Base-by-base conservation (phyloP, 2,888 invertebrate species). In the Neoaliturus tenellus region DNA sequence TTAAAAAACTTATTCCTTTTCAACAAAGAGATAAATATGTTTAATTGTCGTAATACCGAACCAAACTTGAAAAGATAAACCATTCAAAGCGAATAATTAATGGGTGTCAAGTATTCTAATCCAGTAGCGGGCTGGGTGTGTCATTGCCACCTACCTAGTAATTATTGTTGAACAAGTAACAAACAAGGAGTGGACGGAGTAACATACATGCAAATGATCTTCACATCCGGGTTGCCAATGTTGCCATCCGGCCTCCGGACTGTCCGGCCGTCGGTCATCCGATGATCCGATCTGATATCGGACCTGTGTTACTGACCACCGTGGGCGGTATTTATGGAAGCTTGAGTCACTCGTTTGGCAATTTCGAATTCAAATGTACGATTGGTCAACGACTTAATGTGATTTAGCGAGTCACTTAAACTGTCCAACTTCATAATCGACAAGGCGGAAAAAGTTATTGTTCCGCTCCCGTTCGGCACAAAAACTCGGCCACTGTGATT, bases 321-420 rank as follows among this genome's bases (percentile, higher is more conserved):
- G 69, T 69, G 39, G 69, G 69, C 69, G 69, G 69, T 69, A 39
- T 69, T 69, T 39, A 39, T 69, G 69, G 69, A 69, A 69, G 23
- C 39, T n/a, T 69, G 35, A 69, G n/a, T 69, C 69, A 39, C 39
- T 67, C 31, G 62, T 62, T 67, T 39, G 39, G 69, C 35, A 69
- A 39, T 69, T 69, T 69, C 20, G 69, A 69, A 69, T 69, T 69
- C 69, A 69, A 69, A 69, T 69, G 39, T 39, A 2, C 35, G 39
- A 39, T 69, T 39, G 23, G 35, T 39, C 35, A 69, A 20, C 67
- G 14, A n/a, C 35, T 67, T 28, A 67, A 67, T 67, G 67, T 31
- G 67, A 67, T 67, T 67, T 14, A 35, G 67, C 35, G 33, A 58
- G 67, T 33, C 67, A 67, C 67, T 67, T 67, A 67, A 67, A 67